phyloP scores from a whole-genome alignment of 2,113 vertebrate species.

The Lontra canadensis region DNA sequence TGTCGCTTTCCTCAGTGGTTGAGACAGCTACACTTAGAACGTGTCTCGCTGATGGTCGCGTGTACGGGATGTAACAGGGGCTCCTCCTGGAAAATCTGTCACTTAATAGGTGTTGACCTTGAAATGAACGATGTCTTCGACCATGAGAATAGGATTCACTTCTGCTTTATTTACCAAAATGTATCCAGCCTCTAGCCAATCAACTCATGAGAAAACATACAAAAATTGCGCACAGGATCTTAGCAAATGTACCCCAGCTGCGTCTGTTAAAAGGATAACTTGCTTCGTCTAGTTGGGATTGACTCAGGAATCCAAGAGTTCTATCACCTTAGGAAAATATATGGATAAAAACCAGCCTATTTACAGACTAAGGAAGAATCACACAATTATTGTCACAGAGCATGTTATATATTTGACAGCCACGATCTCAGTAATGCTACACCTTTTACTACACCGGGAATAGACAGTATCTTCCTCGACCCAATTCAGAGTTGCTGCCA shows the following conservation, averaged over 20 bases:
- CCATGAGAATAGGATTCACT: neutral
- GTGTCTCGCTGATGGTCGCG: neutral
- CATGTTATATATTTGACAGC: neutral
- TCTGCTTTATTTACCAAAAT: neutral
- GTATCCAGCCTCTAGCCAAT: neutral
- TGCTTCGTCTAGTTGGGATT: too few relatives aligned
- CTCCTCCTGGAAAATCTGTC: neutral
- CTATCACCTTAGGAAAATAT: neutral
- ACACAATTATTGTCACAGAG: neutral
- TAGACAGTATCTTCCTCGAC: neutral
- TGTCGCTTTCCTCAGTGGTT: neutral
- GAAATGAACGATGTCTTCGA: neutral
- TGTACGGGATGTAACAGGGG: rapidly evolving
- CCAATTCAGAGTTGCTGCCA: neutral
- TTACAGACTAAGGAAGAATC: neutral
- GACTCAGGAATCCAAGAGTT: neutral
- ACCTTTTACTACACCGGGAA: neutral
- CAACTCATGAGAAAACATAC: neutral
- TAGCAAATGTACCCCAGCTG: neutral
- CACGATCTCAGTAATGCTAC: neutral
- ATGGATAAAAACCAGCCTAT: neutral
- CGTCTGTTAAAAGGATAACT: neutral
- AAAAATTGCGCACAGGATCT: neutral
- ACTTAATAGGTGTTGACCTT: neutral
- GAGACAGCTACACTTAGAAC: too few relatives aligned